Conservation (phyloP, 2,797 vertebrate species). For the Tinamus major region DNA sequence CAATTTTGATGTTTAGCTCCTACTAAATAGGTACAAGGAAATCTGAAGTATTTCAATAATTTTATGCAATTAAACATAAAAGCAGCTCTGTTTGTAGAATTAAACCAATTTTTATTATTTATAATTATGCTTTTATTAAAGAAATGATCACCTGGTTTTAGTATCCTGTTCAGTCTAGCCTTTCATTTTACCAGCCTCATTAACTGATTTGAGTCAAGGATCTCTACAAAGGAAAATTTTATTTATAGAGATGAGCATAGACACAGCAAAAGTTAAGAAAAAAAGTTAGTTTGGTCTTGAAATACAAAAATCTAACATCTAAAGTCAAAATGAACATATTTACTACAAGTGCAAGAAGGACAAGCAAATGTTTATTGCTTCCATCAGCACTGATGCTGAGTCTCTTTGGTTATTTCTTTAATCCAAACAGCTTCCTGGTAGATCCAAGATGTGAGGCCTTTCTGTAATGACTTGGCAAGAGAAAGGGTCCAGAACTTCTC, state of each 20-base stretch:
- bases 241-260: not conserved
- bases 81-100: not conserved
- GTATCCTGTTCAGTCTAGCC: not conserved
- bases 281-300: not conserved
- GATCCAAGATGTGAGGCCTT: conserved; percentile 51
- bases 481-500: conserved; percentile 62
- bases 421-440: conserved; percentile 52
- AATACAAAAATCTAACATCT: not conserved
- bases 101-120: not conserved
- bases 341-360: not conserved
- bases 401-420: conserved; percentile 17
- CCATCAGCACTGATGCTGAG: not conserved
- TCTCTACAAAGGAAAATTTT: not conserved
- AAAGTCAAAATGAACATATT: conserved; percentile 1
- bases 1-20: fast-evolving
- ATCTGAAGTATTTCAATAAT: not conserved
- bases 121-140: not conserved
- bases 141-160: not conserved
- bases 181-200: not conserved
- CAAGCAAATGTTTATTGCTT: conserved; percentile 7
- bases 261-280: not conserved
- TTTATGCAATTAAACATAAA: not conserved
- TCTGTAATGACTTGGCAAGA: conserved; percentile 37
- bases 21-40: not conserved
- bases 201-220: not conserved